phyloP scores from a whole-genome alignment of 2,113 vertebrate genomes.

The Proterorhinus semilunaris region DNA sequence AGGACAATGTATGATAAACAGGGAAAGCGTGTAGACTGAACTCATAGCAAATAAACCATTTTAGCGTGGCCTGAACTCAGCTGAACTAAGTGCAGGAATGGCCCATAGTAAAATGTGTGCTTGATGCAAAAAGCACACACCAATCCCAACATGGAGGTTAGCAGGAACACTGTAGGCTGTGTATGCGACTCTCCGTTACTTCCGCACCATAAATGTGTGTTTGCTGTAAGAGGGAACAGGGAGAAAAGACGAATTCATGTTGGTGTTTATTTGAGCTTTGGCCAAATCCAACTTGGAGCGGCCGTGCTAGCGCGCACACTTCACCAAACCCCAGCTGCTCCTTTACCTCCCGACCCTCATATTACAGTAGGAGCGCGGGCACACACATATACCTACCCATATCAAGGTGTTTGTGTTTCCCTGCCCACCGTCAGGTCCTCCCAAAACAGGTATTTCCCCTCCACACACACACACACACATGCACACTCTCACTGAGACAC shows the following conservation, averaged over 20 bases:
- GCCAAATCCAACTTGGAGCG: slow-evolving; percentile 67
- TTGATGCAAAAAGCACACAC: slow-evolving; percentile 36
- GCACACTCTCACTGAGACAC: slow-evolving; percentile 29
- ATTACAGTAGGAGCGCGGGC: slow-evolving; percentile 29
- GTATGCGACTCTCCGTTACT: slow-evolving; percentile 61
- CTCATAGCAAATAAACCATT: slow-evolving; percentile 4
- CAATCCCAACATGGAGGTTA: slow-evolving; percentile 21
- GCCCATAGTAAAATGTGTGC: slow-evolving; percentile 36
- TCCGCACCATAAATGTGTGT: slow-evolving; percentile 74
- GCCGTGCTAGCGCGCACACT: slow-evolving; percentile 25
- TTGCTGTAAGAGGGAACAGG: slow-evolving; percentile 70
- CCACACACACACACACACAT: slow-evolving; percentile 49
- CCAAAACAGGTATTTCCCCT: slow-evolving; percentile 75
- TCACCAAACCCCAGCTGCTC: slow-evolving; percentile 65
- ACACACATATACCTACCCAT: slow-evolving; percentile 55
- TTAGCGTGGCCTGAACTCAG: slow-evolving; percentile 5
- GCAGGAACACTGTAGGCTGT: slow-evolving; percentile 71
- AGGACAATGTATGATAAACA: neutral
- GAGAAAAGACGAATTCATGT: slow-evolving; percentile 82
- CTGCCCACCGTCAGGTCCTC: slow-evolving; percentile 69
- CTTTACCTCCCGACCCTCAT: slow-evolving; percentile 64
- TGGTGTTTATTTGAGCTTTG: slow-evolving; percentile 77
- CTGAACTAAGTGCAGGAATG: slow-evolving; percentile 31
- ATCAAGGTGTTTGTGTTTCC: slow-evolving; percentile 82
- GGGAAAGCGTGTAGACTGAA: neutral